Conservation (phyloP, 2,888 invertebrate genomes). For the Cataglyphis livida region DNA sequence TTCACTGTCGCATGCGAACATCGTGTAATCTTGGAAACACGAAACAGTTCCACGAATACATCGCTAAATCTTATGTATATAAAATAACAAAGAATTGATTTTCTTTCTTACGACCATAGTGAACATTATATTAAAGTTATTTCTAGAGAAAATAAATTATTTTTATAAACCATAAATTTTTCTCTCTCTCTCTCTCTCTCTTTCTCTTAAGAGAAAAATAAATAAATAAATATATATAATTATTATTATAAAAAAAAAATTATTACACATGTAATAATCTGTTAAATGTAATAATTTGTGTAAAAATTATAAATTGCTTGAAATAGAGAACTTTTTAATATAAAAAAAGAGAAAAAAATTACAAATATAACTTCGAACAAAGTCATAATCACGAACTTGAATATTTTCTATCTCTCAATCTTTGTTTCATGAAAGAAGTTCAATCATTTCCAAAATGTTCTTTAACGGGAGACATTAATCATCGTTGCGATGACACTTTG, state of each 20-base stretch:
- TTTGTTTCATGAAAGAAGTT: not conserved
- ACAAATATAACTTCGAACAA: not conserved
- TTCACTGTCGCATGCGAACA: constrained; percentile 49
- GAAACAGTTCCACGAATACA: constrained; percentile 11
- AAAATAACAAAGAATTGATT: not conserved
- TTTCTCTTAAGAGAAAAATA: not conserved
- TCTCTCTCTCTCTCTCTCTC: not conserved
- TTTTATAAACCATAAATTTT: not conserved
- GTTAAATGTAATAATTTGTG: not conserved
- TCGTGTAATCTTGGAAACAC: constrained; percentile 49
- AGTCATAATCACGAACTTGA: not conserved
- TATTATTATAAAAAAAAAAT: not conserved
- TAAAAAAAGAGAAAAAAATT: not conserved
- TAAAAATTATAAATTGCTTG: not conserved
- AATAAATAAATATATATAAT: not conserved
- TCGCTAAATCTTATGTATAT: not conserved
- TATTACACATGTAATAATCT: not conserved
- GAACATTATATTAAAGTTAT: not conserved
- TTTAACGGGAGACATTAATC: constrained; percentile 42
- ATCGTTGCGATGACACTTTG: constrained; percentile 31
- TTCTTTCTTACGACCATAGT: not conserved
- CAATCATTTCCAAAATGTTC: not conserved
- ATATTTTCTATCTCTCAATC: not conserved
- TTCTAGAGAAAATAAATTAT: not conserved
- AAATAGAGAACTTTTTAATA: not conserved